These are phyloP conservation scores for Calidris pugnax DNA, from an alignment of 2,113 vertebrate species.

Conservation along the genomic window DNA sequence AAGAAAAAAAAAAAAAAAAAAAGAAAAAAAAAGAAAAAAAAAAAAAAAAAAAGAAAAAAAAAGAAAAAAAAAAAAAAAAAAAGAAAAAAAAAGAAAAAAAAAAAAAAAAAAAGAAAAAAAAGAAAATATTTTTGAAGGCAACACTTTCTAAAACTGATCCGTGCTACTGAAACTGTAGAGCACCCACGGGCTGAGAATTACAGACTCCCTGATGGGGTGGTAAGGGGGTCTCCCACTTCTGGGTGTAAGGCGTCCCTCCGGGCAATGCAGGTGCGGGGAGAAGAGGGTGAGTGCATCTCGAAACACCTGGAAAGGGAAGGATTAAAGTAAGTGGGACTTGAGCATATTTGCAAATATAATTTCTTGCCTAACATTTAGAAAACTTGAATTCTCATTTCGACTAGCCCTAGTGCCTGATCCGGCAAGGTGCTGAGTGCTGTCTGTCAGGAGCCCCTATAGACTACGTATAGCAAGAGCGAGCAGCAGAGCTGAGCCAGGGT, in stretches of 20 bases:
- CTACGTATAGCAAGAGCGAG: not conserved
- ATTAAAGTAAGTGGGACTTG: constrained; percentile 15
- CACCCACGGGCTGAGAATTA: not conserved
- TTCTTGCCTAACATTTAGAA: constrained; percentile 67
- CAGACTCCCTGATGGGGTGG: not conserved
- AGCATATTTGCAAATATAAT: constrained; percentile 35
- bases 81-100: not conserved
- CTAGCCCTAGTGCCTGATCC: constrained; percentile 69
- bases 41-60: not conserved
- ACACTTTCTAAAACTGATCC: constrained; percentile 41
- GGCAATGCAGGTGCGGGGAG: not conserved
- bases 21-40: not conserved
- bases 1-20: not conserved
- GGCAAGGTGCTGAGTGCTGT: constrained; percentile 67
- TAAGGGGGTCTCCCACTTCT: not conserved
- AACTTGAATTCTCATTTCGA: constrained; percentile 64
- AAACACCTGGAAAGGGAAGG: not conserved
- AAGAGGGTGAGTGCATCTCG: not conserved
- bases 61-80: not conserved
- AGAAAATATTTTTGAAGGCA: constrained; percentile 58
- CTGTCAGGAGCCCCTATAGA: constrained; percentile 45
- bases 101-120: not conserved
- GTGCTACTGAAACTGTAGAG: not conserved
- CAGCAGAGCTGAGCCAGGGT: not conserved
- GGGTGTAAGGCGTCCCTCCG: not conserved